Conservation (phyloP, 2,113 vertebrate genomes). For the Craseonycteris thonglongyai region DNA sequence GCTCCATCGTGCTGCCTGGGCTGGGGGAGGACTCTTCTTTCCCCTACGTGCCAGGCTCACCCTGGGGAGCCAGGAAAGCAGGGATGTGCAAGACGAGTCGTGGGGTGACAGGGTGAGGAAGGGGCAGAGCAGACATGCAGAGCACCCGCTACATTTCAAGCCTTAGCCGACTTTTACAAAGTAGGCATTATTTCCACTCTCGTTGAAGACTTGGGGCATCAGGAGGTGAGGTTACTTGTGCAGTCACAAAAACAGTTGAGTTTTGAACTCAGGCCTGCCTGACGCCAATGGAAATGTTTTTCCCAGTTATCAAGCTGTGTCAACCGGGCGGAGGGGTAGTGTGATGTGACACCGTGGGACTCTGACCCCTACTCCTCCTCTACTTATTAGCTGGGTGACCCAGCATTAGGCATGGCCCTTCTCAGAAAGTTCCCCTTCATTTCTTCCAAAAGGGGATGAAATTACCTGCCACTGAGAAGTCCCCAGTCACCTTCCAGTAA, state of each 20-base stretch:
- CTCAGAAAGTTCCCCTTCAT: neutral
- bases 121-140: neutral
- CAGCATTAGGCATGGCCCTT: neutral
- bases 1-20: too few relatives aligned
- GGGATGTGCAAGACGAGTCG: fast-evolving
- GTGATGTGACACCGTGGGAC: neutral
- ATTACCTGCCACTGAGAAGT: neutral
- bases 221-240: neutral
- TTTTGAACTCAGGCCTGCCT: neutral
- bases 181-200: neutral
- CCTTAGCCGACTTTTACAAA: neutral
- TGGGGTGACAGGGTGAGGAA: too few relatives aligned
- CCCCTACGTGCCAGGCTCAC: neutral
- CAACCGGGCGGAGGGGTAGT: fast-evolving
- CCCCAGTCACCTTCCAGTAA: neutral
- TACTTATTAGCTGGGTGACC: neutral
- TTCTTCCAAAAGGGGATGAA: neutral
- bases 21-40: neutral
- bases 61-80: neutral
- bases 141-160: neutral
- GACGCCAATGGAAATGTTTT: fast-evolving
- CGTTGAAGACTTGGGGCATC: neutral
- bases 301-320: neutral
- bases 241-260: neutral
- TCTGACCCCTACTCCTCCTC: neutral